A percentile compares a stretch with the other conserved stretches of the same genome.
Conservation (phyloP, 2,888 invertebrate species). For the Labia minor region DNA sequence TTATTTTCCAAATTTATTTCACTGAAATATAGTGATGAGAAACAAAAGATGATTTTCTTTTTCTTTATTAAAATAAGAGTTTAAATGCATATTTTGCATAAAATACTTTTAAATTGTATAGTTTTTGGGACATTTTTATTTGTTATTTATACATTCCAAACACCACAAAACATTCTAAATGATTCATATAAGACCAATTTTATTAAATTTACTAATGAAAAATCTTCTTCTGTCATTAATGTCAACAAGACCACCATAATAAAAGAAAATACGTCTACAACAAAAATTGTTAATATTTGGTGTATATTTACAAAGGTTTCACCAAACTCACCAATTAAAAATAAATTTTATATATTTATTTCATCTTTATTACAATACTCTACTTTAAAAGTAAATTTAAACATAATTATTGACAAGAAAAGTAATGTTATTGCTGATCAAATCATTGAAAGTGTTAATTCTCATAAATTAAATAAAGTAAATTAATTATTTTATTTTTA, state of each 20-base stretch:
- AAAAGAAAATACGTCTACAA: neutral
- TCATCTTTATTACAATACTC: conserved; percentile 41
- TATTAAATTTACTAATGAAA: neutral
- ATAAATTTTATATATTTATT: conserved; percentile 42
- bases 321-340: conserved; percentile 40
- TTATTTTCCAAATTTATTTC: no score
- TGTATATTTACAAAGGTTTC: conserved; percentile 48
- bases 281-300: conserved; percentile 38
- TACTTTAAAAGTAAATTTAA: conserved; percentile 44
- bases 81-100: conserved; percentile 37
- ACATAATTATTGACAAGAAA: conserved; percentile 50
- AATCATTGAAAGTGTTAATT: conserved; percentile 38
- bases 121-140: conserved; percentile 29
- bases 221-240: neutral
- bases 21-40: no score
- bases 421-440: conserved; percentile 45
- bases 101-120: conserved; percentile 32
- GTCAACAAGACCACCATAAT: neutral
- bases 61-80: no score
- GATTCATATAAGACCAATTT: no score
- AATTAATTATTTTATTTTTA: neutral
- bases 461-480: conserved; percentile 34
- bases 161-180: conserved; percentile 28
- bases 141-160: conserved; percentile 34
- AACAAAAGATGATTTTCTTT: no score